phyloP scores from a whole-genome alignment of 2,113 vertebrate species.

The Todiramphus saurophagus region DNA sequence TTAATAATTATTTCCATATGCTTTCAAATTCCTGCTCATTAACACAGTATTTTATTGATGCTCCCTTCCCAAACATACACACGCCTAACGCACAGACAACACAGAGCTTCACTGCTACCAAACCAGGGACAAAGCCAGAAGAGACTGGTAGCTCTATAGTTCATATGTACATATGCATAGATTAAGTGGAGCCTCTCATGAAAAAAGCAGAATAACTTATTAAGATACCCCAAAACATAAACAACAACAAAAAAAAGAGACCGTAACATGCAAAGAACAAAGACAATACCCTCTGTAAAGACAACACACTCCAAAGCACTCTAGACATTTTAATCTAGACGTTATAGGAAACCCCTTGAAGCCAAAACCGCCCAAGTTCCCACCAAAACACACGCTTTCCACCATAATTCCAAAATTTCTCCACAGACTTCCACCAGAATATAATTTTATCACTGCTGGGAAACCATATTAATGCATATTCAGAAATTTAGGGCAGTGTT shows the following conservation, averaged over 20 bases:
- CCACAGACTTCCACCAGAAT: not conserved
- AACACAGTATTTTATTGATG: not conserved
- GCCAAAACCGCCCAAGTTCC: not conserved
- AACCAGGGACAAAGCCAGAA: not conserved
- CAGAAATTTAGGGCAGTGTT: not conserved
- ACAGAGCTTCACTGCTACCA: not conserved
- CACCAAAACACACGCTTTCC: not conserved
- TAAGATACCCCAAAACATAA: not conserved
- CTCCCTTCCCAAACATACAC: not conserved
- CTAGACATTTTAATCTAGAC: not conserved
- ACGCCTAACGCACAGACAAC: not conserved
- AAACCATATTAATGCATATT: not conserved
- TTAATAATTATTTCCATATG: not conserved
- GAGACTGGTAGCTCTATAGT: not conserved
- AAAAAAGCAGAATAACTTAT: not conserved
- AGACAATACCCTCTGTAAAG: not conserved
- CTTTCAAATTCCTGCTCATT: not conserved
- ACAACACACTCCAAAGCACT: not conserved
- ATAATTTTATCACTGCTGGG: not conserved
- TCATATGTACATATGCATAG: too few species aligned
- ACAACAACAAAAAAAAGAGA: not conserved
- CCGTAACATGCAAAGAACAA: not conserved
- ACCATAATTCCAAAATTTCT: not conserved
- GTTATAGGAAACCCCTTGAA: not conserved
- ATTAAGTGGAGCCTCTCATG: not conserved